Evolutionary conservation across 2,888 invertebrate genomes (phyloP).

Genomic region (Pyrrhia umbra): DNA sequence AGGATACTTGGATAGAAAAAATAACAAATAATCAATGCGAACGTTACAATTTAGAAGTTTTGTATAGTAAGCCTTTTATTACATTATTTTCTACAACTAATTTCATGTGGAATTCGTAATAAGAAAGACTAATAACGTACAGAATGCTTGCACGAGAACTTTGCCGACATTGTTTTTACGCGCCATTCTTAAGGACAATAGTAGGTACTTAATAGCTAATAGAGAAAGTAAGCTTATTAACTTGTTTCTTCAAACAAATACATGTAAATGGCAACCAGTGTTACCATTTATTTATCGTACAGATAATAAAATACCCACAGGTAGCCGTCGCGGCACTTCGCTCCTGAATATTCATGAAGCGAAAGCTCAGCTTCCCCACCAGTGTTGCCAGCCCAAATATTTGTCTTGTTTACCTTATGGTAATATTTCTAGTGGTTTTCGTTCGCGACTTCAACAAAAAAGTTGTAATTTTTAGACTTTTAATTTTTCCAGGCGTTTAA

Average conservation of each 20-base stretch:
- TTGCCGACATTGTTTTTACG: no score
- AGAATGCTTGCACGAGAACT: no score
- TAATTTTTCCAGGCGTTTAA: constrained; percentile 38
- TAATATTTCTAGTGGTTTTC: constrained; percentile 61
- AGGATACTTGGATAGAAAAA: no score
- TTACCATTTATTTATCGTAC: constrained; percentile 43
- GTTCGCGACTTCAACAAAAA: constrained; percentile 45
- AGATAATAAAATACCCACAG: constrained; percentile 55
- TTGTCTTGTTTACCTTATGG: constrained; percentile 60
- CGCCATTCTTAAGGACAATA: no score
- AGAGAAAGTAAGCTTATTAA: no score
- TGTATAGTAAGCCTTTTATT: no score
- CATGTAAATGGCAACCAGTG: constrained; percentile 16
- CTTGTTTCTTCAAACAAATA: neutral
- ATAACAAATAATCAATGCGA: no score
- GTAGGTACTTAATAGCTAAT: no score
- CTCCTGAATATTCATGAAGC: constrained; percentile 62
- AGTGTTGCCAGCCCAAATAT: constrained; percentile 59
- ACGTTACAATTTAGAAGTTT: no score
- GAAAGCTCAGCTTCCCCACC: constrained; percentile 50
- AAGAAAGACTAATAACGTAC: no score
- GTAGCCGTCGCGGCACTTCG: constrained; percentile 34
- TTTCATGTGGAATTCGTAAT: no score
- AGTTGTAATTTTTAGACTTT: constrained; percentile 42
- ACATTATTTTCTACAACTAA: no score